Percentiles rank a stretch among this genome's conserved stretches.
These are phyloP conservation scores for Ommatoiulus sabulosus DNA, from an alignment of 2,888 invertebrate genomes.

Conservation along the genomic window DNA sequence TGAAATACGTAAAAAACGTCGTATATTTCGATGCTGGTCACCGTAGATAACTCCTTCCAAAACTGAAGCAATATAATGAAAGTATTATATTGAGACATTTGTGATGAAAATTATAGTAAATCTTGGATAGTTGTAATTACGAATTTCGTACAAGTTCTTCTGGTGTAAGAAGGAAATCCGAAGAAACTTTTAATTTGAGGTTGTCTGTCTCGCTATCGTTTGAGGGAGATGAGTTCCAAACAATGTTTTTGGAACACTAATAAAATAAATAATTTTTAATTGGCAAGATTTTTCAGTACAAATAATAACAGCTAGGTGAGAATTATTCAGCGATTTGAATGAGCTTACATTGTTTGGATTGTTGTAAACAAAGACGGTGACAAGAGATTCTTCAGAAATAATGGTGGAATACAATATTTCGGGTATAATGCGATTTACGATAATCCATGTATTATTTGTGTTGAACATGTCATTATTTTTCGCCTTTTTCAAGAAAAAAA, in stretches of 20 bases:
- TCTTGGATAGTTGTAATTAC: neutral
- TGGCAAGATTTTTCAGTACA: neutral
- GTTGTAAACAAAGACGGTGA: neutral
- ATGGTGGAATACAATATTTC: neutral
- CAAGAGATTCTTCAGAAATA: constrained; percentile 7
- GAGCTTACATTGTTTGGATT: neutral
- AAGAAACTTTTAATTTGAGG: neutral
- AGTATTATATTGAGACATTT: neutral
- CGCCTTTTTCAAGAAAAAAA: neutral
- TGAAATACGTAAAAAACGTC: neutral
- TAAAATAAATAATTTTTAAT: neutral
- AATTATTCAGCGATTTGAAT: neutral
- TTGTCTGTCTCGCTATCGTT: neutral
- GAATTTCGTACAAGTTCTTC: neutral
- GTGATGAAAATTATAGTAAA: neutral
- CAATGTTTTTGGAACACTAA: neutral
- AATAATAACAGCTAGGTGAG: neutral
- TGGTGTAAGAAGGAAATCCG: neutral
- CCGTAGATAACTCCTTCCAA: neutral
- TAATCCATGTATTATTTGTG: neutral
- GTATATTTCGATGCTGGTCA: neutral
- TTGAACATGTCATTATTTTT: neutral
- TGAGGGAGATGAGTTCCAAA: neutral
- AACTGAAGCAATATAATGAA: neutral
- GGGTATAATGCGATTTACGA: neutral